Evolutionary conservation across 2,113 vertebrate species (phyloP), one percentile per base, ranked within the genome.

Genomic region (Centropristis striata): DNA sequence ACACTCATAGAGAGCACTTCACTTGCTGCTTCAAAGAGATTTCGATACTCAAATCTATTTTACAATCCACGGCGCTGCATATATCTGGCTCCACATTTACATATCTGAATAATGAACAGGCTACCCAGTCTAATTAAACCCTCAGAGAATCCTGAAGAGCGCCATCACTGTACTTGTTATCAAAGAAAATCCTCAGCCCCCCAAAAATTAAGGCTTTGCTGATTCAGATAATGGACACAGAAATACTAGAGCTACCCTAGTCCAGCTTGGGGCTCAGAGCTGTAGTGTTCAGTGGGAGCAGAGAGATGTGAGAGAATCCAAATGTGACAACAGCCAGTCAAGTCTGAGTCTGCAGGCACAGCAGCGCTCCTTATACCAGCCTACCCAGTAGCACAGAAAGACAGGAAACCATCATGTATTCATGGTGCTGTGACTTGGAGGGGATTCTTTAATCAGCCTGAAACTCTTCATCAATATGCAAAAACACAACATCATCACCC

Each of bases 71-170:
- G 67, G 70, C 68, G 50, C 81, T 61, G 60, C 64, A 2, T 68
- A 65, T 61, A 88, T 88, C 72, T 83, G 76, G 79, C 71, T 77
- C 77, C 2, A 8, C 55, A 92, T 92, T 89, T 83, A 75, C 83
- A 87, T 89, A 88, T 83, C 15, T 88, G 81, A 78, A 89, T 90
- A 88, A 59, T 82, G 54, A 92, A 75, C 27, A 74, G 75, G 59
- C 74, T 60, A 25, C 46, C n/a, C 37, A n/a, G 42, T 68, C 85
- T 86, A 86, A 88, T 85, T 74, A 80, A 85, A 78, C 58, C 79
- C 69, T 65, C 61, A 9, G 76, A 81, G 90, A 74, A 42, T 59
- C 49, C 37, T 44, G 16, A 51, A 15, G 58, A 74, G 68, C 0
- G 10, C 57, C 53, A 78, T 61, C 39, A 32, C 63, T 44, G 47